Base-by-base conservation (phyloP, 2,888 invertebrate species). In the Epinotia demarniana region DNA sequence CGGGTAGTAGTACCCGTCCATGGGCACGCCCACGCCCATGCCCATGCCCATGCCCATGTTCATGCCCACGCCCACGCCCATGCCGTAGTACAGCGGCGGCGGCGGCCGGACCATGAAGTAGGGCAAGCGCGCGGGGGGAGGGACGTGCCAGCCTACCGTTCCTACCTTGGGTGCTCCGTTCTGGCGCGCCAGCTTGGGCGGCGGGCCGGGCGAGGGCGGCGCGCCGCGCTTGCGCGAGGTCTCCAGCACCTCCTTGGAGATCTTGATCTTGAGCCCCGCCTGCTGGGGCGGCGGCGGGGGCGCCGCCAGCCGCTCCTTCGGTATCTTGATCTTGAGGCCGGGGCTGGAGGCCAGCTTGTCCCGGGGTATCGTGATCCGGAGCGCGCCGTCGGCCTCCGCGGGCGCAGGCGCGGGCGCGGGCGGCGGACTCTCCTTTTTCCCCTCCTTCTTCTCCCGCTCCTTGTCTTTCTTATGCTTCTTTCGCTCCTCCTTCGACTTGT, bases 301-400 rank as follows among this genome's bases (percentile, higher is more conserved):
- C 67, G 94, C 94, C 80, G 96, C 96, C 60, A 97, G 88, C 69
- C 96, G 93, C 79, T 97, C 97, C 85, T 97, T 97, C 0, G 97
- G 96, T 70, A 98, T 98, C 88, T 97, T 98, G 67, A 98, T 97
- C 88, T 97, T 97, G 64, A 98, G 86, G 0, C 96, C 96, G 0
- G 94, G 92, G 70, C 90, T 90, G 0, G 92, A 81, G 0, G 91
- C 88, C 0, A 93, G 73, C 76, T 92, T 93, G 1, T 94, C 94
- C 16, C 92, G 79, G 0, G 94, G 94, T 75, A 94, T 94, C 0
- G 94, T 94, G 81, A 94, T 94, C 75, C 89, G 82, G 1, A 93
- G 60, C 8, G 90, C 81, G 0, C 90, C 92, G 55, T 92, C 92
- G 11, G 81, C 1, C 39, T 39, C 39, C 9, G 60, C 33, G 81